Evolutionary conservation across 1,140 invertebrate species (phyloP).

Genomic region (Sitobion miscanthi): DNA sequence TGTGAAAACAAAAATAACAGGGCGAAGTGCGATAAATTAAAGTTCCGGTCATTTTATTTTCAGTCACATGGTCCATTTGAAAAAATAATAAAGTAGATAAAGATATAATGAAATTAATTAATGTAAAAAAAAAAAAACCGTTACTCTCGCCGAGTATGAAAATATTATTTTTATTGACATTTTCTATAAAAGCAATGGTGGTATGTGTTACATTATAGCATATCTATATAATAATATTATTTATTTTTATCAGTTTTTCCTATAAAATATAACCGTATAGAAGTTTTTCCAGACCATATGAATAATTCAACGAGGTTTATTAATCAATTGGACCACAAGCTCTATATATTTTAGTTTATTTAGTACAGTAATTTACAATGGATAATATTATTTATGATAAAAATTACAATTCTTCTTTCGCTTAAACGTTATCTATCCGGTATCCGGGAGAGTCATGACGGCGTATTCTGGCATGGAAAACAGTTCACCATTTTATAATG

Average conservation of each 20-base stretch:
- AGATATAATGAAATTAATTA: conserved; percentile 19
- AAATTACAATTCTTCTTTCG: neutral
- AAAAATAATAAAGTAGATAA: conserved; percentile 6
- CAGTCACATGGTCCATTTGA: neutral
- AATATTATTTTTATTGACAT: conserved; percentile 18
- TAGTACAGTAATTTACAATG: neutral
- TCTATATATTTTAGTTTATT: neutral
- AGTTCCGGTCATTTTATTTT: neutral
- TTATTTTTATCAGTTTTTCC: neutral
- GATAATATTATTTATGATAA: neutral
- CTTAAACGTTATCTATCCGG: neutral
- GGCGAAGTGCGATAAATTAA: neutral
- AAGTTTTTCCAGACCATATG: neutral
- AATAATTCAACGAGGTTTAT: neutral
- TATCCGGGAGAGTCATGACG: neutral
- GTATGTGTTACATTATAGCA: neutral
- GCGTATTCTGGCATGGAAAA: no score
- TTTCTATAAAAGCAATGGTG: neutral
- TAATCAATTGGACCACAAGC: neutral
- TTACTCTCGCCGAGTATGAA: neutral
- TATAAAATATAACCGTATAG: neutral
- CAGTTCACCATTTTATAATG: rapidly evolving
- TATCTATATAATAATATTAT: neutral
- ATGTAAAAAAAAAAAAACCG: neutral
- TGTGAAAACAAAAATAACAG: neutral